A percentile compares a stretch with the other conserved stretches of the same genome.
Evolutionary conservation across 2,888 invertebrate species (phyloP).

Genomic region (Leptopilina myrica): DNA sequence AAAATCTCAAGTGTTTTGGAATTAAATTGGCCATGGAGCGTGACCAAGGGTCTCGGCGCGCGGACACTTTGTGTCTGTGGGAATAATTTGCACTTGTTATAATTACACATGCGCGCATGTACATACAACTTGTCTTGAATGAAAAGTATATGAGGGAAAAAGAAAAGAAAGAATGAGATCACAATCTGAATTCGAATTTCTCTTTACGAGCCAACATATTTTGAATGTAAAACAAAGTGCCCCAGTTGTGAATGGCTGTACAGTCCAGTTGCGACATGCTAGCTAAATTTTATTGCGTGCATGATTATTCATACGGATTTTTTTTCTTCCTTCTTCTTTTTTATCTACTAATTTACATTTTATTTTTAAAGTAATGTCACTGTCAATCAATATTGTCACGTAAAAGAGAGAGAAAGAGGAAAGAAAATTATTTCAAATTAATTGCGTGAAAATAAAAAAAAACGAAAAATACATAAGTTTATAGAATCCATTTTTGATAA

Average conservation of each 20-base stretch:
- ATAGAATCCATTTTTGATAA: too few relatives aligned
- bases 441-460: neutral
- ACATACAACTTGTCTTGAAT: conserved; percentile 15
- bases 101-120: conserved; percentile 39
- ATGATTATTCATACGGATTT: conserved; percentile 24
- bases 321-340: too few relatives aligned
- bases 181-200: conserved; percentile 39
- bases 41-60: neutral
- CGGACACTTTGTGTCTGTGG: conserved; percentile 26
- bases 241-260: conserved; percentile 38
- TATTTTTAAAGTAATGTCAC: too few relatives aligned
- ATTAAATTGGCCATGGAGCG: conserved; percentile 12
- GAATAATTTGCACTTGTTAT: conserved; percentile 33
- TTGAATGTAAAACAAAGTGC: conserved; percentile 32
- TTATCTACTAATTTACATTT: too few relatives aligned
- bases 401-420: neutral
- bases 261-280: conserved; percentile 48
- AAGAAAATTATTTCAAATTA: neutral
- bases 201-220: conserved; percentile 24
- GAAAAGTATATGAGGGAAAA: conserved; percentile 31
- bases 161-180: conserved; percentile 18
- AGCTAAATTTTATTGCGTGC: conserved; percentile 38
- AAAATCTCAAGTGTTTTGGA: conserved; percentile 17
- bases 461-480: neutral
- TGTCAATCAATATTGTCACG: too few relatives aligned